Percentiles rank a stretch among this genome's conserved stretches.
Evolutionary conservation across 2,113 vertebrate species (phyloP).

Genomic region (Onychostruthus taczanowskii): DNA sequence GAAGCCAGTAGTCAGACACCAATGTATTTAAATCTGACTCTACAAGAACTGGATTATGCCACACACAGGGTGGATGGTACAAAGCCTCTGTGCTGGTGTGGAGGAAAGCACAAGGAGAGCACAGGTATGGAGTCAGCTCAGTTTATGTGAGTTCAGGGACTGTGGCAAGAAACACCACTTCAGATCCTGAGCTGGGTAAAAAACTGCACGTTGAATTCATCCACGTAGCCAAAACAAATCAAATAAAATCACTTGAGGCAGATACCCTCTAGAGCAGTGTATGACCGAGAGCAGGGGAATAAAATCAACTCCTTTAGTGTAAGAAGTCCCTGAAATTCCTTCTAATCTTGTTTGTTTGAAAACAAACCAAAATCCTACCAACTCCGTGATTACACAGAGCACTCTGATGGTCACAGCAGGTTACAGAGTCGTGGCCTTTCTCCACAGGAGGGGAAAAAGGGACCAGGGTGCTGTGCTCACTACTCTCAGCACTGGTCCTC

Average conservation of each 20-base stretch:
- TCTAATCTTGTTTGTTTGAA: not conserved
- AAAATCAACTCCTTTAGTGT: not conserved
- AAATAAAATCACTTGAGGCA: not conserved
- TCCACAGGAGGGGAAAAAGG: not conserved
- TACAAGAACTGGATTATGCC: not conserved
- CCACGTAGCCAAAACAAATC: not conserved
- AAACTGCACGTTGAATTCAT: accelerated
- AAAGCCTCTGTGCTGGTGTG: not conserved
- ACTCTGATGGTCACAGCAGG: not conserved
- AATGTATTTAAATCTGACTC: not conserved
- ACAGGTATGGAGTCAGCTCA: not conserved
- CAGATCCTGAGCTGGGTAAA: not conserved
- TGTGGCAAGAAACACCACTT: not conserved
- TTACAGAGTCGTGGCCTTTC: not conserved
- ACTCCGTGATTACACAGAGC: not conserved
- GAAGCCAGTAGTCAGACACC: not conserved
- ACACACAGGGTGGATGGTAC: too few species aligned
- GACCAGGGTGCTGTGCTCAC: not conserved
- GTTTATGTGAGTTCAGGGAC: too few species aligned
- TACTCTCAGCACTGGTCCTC: not conserved
- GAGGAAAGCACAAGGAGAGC: not conserved
- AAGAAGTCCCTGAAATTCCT: not conserved
- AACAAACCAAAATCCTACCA: not conserved
- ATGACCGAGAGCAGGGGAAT: not conserved
- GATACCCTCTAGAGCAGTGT: accelerated